phyloP scores from a whole-genome alignment of 2,113 vertebrate species.

The Plectropomus leopardus region DNA sequence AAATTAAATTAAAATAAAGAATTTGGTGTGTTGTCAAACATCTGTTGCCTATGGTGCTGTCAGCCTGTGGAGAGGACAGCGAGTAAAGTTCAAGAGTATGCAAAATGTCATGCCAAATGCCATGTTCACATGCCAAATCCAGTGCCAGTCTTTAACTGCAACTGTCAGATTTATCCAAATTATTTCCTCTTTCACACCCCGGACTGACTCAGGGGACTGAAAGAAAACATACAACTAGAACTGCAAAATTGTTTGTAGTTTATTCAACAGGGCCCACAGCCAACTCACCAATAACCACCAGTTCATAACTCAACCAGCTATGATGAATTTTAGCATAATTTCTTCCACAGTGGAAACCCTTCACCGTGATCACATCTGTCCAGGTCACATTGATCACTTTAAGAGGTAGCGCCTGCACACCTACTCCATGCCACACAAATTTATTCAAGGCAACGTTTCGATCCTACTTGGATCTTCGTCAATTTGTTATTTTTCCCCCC shows the following conservation, averaged over 20 bases:
- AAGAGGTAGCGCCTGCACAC: too few relatives aligned
- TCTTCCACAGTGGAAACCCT: too few relatives aligned
- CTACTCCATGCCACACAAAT: too few relatives aligned
- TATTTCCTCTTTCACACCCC: not conserved
- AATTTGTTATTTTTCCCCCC: too few relatives aligned
- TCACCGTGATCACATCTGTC: too few relatives aligned
- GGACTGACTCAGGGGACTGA: too few relatives aligned
- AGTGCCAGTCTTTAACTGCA: not conserved
- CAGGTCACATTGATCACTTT: too few relatives aligned
- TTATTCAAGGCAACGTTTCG: too few relatives aligned
- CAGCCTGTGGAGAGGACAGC: not conserved
- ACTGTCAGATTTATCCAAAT: not conserved
- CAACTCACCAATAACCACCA: not conserved
- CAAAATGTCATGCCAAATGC: not conserved
- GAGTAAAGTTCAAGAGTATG: not conserved
- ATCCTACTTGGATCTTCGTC: too few relatives aligned
- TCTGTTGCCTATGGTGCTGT: not conserved
- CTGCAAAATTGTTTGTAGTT: not conserved
- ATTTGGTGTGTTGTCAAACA: not conserved
- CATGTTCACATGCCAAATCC: not conserved
- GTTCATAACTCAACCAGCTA: not conserved
- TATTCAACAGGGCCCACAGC: not conserved
- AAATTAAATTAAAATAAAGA: too few relatives aligned
- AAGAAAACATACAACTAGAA: conserved; percentile 2
- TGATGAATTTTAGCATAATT: too few relatives aligned